Percentiles rank a stretch among this genome's conserved stretches.
Evolutionary conservation across 2,113 vertebrate species (phyloP).

Genomic region (Silurus meridionalis): DNA sequence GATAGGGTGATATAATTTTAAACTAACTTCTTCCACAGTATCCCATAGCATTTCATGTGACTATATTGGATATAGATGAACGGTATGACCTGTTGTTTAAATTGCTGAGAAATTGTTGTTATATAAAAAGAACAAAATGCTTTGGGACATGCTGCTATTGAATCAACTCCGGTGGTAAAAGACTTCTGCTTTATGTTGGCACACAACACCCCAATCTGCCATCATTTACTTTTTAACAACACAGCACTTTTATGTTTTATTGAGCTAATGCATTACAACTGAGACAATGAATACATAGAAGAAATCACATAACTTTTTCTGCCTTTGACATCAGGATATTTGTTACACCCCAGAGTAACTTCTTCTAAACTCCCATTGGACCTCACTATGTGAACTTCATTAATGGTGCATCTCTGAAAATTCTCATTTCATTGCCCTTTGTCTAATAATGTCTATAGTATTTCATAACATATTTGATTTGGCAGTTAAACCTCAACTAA

Average conservation of each 20-base stretch:
- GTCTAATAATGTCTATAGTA: not conserved
- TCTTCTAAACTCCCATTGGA: not conserved
- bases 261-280: not conserved
- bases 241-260: not conserved
- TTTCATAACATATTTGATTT: constrained; percentile 14
- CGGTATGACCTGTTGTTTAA: not conserved
- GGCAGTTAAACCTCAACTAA: constrained; percentile 13
- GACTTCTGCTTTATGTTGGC: not conserved
- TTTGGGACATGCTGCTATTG: not conserved
- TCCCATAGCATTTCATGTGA: too few species aligned
- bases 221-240: not conserved
- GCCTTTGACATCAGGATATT: not conserved
- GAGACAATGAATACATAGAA: not conserved
- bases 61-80: too few species aligned
- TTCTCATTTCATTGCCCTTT: not conserved
- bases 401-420: not conserved
- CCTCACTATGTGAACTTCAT: constrained; percentile 1
- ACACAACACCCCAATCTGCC: not conserved
- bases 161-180: not conserved
- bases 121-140: not conserved
- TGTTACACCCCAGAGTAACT: not conserved
- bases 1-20: not conserved
- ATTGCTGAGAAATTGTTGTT: not conserved
- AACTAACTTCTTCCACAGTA: too few species aligned
- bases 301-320: not conserved